Evolutionary conservation across 1,140 invertebrate genomes (phyloP).

Genomic region (Camponotus pennsylvanicus): DNA sequence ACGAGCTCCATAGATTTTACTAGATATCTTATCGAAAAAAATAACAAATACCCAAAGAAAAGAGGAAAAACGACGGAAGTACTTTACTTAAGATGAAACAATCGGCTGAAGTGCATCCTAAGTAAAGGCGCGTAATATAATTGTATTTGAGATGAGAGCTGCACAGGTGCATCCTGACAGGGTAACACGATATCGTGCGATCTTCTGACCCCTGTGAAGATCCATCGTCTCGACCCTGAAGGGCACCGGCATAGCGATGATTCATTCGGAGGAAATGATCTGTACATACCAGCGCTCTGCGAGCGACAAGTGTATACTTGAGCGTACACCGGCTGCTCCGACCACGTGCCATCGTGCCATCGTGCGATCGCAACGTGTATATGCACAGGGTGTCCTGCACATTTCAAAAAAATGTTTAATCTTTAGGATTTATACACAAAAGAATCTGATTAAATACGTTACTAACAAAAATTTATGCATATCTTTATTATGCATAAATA

Average conservation of each 20-base stretch:
- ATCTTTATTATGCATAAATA: not conserved
- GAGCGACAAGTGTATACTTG: constrained; percentile 52
- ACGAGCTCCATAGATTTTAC: constrained; percentile 12
- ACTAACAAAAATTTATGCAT: not conserved
- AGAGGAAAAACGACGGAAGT: not conserved
- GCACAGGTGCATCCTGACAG: constrained; percentile 72
- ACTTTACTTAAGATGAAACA: not conserved
- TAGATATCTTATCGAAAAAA: constrained; percentile 67
- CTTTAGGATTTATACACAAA: not conserved
- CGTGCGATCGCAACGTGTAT: constrained; percentile 38
- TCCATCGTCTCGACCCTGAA: constrained; percentile 58
- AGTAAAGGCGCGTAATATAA: not conserved
- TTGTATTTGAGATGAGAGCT: not conserved
- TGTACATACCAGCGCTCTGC: constrained; percentile 50
- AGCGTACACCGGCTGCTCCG: constrained; percentile 37
- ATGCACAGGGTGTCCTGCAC: constrained; percentile 30
- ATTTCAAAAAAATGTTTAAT: not conserved
- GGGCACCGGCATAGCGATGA: constrained; percentile 63
- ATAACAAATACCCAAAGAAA: not conserved
- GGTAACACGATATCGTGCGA: constrained; percentile 78
- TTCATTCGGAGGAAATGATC: constrained; percentile 75
- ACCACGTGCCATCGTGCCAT: constrained; percentile 59
- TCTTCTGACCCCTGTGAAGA: constrained; percentile 60
- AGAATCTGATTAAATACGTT: not conserved
- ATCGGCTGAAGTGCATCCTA: not conserved